Base-by-base conservation (phyloP, 2,888 invertebrate genomes). In the Drosophila fungiperda region DNA sequence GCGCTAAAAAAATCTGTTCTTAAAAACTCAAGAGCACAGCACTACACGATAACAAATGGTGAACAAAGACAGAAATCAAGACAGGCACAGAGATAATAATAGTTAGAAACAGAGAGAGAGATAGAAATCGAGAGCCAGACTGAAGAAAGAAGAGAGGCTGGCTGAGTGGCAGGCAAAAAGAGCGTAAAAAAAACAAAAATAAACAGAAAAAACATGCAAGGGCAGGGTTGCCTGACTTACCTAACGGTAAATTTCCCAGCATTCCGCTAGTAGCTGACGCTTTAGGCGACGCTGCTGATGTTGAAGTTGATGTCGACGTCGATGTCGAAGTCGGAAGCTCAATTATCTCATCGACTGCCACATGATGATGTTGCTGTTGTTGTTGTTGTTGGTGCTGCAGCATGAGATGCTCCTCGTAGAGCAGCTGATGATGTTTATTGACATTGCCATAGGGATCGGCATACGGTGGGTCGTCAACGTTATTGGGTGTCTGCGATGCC, bases 401-500 rank as follows among this genome's bases (percentile, higher is more conserved):
- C 68, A 81, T 83, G 38, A 89, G 67, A 73, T 91, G 88, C 61
- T 90, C 84, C 73, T 88, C 90, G 36, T 88, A 68, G 32, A 82
- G 61, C 70, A 87, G 57, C 67, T 89, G 90, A 68, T 84, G 83
- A 53, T 84, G 90, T 55, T 90, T 85, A 62, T 76, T 82, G 20
- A 82, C 88, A 76, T 90, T 86, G 32, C 87, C 78, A 36, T 80
- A 88, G n/a, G 90, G 85, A 80, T 90, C 91, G 62, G 82, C 87
- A 74, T 82, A 87, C 49, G 88, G 85, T 75, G 94, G 93, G 78
- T 96, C 96, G 91, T 96, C 95, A 90, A 15, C 57, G 42, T 57
- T 57, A 20, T 42, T 57, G 15, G 96, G 95, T 90, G 96, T 93
- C 90, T 97, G 94, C 53, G 97, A 97, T 73, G 96, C 95, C 94